phyloP scores from a whole-genome alignment of 2,797 vertebrate genomes.

The Nyctibius grandis region DNA sequence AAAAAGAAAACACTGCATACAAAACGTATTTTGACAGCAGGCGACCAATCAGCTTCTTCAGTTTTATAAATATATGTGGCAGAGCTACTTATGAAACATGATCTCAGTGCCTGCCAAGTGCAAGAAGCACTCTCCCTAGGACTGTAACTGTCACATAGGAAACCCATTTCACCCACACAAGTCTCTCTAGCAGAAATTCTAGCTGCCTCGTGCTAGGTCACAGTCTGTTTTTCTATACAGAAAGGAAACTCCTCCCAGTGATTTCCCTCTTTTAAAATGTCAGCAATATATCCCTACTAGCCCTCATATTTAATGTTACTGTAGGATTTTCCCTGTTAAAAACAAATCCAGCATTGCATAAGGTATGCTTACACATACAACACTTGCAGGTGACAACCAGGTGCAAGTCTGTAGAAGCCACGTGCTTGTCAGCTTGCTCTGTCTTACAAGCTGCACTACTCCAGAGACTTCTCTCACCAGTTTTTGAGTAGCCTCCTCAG shows the following conservation, averaged over 20 bases:
- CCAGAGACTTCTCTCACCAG: not conserved
- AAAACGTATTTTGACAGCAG: not conserved
- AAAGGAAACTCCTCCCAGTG: not conserved
- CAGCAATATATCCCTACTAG: not conserved
- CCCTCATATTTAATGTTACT: not conserved
- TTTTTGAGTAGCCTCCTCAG: not conserved
- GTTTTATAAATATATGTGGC: not conserved
- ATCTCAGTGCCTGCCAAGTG: not conserved
- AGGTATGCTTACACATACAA: accelerated
- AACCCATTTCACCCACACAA: not conserved
- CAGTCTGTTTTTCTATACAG: not conserved
- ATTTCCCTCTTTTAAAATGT: not conserved
- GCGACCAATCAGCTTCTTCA: not conserved
- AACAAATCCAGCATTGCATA: not conserved
- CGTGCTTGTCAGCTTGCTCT: not conserved
- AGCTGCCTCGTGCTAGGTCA: not conserved
- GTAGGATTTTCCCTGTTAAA: not conserved
- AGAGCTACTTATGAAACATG: not conserved
- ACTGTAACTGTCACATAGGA: not conserved
- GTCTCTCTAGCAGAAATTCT: not conserved
- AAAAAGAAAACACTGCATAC: not conserved
- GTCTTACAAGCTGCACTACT: not conserved
- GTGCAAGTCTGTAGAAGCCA: accelerated
- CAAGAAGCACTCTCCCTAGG: not conserved
- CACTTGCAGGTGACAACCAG: not conserved